These are phyloP conservation scores for Dasyurus viverrinus DNA, from an alignment of 2,113 vertebrate genomes.

Conservation along the genomic window DNA sequence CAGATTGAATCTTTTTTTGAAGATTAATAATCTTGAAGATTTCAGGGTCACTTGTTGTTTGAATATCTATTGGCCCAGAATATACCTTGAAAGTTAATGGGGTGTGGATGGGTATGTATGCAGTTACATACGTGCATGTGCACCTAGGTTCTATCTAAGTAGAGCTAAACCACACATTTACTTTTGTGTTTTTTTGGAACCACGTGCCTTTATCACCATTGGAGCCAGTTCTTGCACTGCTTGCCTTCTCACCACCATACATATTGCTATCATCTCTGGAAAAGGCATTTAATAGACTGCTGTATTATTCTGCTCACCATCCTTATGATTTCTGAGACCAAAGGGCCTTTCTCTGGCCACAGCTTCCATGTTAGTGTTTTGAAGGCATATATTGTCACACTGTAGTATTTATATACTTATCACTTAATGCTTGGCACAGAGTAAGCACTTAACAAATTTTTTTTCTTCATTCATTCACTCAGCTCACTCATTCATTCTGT, in stretches of 20 bases:
- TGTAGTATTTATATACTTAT: not conserved
- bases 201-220: not conserved
- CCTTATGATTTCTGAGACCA: not conserved
- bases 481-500: not conserved
- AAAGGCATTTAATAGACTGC: too few species aligned
- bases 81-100: not conserved
- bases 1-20: not conserved
- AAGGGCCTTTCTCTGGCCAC: not conserved
- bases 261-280: not conserved
- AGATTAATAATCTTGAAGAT: not conserved
- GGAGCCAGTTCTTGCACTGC: not conserved
- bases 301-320: not conserved
- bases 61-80: not conserved
- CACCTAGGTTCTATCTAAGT: not conserved
- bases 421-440: not conserved
- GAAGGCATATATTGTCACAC: not conserved
- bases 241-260: not conserved
- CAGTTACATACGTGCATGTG: not conserved
- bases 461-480: too few species aligned
- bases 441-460: not conserved
- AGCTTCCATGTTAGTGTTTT: not conserved
- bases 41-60: not conserved
- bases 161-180: not conserved
- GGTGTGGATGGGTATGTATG: too few species aligned
- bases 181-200: too few species aligned